Evolutionary conservation across 2,113 vertebrate genomes (phyloP).

Genomic region (Ia io): DNA sequence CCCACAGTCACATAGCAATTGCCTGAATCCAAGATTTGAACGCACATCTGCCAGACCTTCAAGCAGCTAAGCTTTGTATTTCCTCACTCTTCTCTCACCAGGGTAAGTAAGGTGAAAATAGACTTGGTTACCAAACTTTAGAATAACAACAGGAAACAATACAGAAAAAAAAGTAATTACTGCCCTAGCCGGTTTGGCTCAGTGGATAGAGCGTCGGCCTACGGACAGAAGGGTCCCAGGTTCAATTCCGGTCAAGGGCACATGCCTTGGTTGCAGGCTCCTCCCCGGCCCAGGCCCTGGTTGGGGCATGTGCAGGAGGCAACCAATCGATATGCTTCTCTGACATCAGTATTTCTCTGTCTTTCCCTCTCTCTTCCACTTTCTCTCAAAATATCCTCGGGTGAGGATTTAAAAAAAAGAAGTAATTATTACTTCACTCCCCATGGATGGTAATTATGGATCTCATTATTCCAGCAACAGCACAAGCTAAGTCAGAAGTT

Average conservation of each 20-base stretch:
- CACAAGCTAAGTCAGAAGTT: background rate
- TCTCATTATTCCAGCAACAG: conserved; percentile 12
- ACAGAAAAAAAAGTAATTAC: background rate
- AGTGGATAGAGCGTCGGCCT: too few relatives aligned
- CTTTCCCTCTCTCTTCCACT: too few relatives aligned
- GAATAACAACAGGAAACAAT: background rate
- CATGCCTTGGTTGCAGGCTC: too few relatives aligned
- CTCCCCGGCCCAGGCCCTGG: too few relatives aligned
- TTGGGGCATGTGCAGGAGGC: too few relatives aligned
- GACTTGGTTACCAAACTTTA: conserved; percentile 18
- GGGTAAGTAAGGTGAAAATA: background rate
- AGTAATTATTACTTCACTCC: background rate
- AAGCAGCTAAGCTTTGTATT: background rate
- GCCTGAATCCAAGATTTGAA: background rate
- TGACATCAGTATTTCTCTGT: too few relatives aligned
- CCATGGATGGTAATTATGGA: background rate
- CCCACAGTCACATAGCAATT: background rate
- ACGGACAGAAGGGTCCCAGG: too few relatives aligned
- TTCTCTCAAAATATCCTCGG: too few relatives aligned
- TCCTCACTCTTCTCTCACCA: background rate
- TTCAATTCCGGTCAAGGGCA: too few relatives aligned
- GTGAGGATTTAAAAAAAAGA: background rate
- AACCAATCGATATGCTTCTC: too few relatives aligned
- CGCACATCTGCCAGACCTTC: background rate
- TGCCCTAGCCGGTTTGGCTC: too few relatives aligned